Evolutionary conservation across 2,888 invertebrate genomes (phyloP).

Genomic region (Macrostomum cliftonense): DNA sequence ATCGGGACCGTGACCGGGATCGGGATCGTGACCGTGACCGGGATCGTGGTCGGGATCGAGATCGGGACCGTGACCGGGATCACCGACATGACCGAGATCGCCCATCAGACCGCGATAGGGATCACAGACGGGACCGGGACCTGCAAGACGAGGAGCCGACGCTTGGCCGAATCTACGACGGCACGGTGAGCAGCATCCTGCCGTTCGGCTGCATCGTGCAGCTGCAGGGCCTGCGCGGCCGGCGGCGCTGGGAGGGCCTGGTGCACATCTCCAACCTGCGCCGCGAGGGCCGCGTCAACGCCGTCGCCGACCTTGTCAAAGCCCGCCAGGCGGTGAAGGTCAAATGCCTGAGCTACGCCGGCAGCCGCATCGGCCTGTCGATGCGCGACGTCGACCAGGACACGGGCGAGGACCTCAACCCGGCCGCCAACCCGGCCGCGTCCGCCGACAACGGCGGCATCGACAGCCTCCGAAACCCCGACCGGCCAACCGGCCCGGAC

Average conservation of each 20-base stretch:
- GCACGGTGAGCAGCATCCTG: conserved; percentile 80
- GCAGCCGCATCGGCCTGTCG: conserved; percentile 77
- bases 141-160: conserved; percentile 31
- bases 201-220: conserved; percentile 97
- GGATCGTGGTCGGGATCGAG: conserved; percentile 37
- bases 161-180: conserved; percentile 59
- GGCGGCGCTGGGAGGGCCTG: conserved; percentile 60
- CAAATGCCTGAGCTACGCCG: conserved; percentile 75
- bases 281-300: conserved; percentile 75
- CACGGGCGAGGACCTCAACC: conserved; percentile 80
- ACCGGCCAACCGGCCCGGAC: conserved; percentile 47
- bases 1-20: too few species aligned
- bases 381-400: conserved; percentile 95
- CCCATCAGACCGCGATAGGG: too few species aligned
- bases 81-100: background rate
- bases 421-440: conserved; percentile 51
- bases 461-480: conserved; percentile 55
- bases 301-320: conserved; percentile 75
- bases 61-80: background rate
- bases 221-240: conserved; percentile 50
- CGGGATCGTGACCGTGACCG: conserved; percentile 38
- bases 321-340: conserved; percentile 65
- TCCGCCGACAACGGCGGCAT: conserved; percentile 38
- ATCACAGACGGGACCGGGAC: too few species aligned
- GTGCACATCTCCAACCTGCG: conserved; percentile 80